Base-by-base conservation (phyloP, 2,113 vertebrate genomes). In the Pampusana beccarii region DNA sequence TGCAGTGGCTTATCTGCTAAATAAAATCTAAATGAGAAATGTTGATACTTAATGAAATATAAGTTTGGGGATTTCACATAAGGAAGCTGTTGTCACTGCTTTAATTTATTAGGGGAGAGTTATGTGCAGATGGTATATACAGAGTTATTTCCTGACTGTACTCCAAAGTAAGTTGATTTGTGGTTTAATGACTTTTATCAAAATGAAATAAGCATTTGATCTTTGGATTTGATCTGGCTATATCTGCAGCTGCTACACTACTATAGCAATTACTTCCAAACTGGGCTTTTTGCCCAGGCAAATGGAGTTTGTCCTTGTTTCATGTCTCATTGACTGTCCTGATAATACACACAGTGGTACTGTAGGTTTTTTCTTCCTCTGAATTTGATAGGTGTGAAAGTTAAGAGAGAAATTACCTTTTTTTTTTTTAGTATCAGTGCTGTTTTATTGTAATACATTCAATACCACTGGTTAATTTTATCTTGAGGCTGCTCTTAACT, bases 141-240 rank as follows among this genome's bases (percentile, higher is more conserved):
- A 62, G 93, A 97, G 92, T 94, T 95, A 95, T 97, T 97, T 96
- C 93, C 96, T 96, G 96, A 93, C 94, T 60, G 42, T 71, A 93
- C 94, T 94, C 92, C 81, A 86, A 31, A 93, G 84, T 93, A 88
- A 96, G 96, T 95, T 97, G 97, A 97, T 96, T 96, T 80, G 36
- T 94, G 87, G 96, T 96, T 97, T 98, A 97, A 97, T 98, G 92
- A 97, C 97, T 98, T 97, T 97, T 97, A 98, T 97, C 97, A 96
- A 95, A 97, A 97, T 97, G 97, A 97, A 98, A 97, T 97, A 97
- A 98, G 97, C 97, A 40, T 98, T 97, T 98, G 96, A 97, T 97
- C 97, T 97, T 96, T 97, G 94, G 95, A 97, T 98, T 97, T 96
- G 97, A 97, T 97, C 95, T 95, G 72, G 75, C 90, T 96, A 31